These are phyloP conservation scores for Prunella fulvescens DNA, from an alignment of 2,113 vertebrate species.

Conservation along the genomic window DNA sequence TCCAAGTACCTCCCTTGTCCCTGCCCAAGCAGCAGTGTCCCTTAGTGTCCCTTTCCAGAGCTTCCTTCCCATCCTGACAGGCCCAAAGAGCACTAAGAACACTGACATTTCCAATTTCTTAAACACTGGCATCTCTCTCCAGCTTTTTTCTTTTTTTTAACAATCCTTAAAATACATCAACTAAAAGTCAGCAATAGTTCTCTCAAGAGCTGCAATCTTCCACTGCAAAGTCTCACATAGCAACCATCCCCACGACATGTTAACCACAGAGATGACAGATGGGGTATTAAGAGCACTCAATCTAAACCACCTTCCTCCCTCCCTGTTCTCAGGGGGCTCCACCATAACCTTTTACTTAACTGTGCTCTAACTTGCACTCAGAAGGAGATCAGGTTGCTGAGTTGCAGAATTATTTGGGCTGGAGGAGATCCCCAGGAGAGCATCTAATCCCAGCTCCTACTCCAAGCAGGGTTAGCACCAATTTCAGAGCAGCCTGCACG, in stretches of 20 bases:
- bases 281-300: slow-evolving; percentile 42
- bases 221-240: neutral
- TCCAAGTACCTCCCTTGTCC: neutral
- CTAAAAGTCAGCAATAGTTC: neutral
- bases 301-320: slow-evolving; percentile 56
- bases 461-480: neutral
- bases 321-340: neutral
- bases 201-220: slow-evolving; percentile 2
- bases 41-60: neutral
- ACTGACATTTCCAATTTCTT: neutral
- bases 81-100: neutral
- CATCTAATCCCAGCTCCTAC: slow-evolving; percentile 16
- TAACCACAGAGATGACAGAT: slow-evolving; percentile 64
- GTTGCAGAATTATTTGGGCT: neutral
- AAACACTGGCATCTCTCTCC: neutral
- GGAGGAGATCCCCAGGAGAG: slow-evolving; percentile 6
- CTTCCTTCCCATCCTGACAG: neutral
- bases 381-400: slow-evolving; percentile 43
- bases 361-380: neutral
- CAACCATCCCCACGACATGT: slow-evolving; percentile 21
- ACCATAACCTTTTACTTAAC: slow-evolving; percentile 46
- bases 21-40: neutral
- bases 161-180: neutral
- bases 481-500: neutral
- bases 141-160: neutral